Percentiles rank a stretch among this genome's conserved stretches.
Evolutionary conservation across 2,797 vertebrate species (phyloP).

Genomic region (Lophotriccus pileatus): DNA sequence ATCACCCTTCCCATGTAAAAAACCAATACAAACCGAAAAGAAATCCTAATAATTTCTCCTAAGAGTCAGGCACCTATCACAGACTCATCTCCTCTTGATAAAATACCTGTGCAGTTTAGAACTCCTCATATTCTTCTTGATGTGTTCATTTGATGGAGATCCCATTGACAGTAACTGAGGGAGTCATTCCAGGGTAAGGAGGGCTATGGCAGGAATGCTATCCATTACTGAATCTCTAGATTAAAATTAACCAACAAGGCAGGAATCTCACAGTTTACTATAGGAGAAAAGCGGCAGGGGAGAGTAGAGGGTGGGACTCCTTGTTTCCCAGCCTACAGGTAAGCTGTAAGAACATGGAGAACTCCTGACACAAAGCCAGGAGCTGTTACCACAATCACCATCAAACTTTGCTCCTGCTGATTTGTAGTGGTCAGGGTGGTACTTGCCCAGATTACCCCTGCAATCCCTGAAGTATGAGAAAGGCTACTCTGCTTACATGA

Average conservation of each 20-base stretch:
- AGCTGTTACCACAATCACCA: not conserved
- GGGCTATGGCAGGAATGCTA: not conserved
- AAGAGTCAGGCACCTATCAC: too few species aligned
- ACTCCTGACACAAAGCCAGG: not conserved
- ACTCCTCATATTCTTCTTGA: not conserved
- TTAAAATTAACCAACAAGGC: not conserved
- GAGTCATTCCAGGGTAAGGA: not conserved
- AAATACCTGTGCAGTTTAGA: not conserved
- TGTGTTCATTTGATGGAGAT: not conserved
- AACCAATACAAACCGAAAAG: not conserved
- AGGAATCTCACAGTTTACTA: not conserved
- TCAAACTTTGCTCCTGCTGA: not conserved
- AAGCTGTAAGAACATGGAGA: not conserved
- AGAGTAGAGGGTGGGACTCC: not conserved
- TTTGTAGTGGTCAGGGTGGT: not conserved
- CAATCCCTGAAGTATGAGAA: not conserved
- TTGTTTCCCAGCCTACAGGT: not conserved
- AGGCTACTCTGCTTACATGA: not conserved
- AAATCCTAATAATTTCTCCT: not conserved
- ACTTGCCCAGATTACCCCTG: not conserved
- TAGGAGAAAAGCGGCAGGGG: not conserved
- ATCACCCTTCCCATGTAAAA: not conserved
- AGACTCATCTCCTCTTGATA: not conserved
- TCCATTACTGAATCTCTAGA: not conserved
- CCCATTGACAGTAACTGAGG: not conserved